Conservation (phyloP, 2,888 invertebrate genomes). For the Harpagoxenus sublaevis region DNA sequence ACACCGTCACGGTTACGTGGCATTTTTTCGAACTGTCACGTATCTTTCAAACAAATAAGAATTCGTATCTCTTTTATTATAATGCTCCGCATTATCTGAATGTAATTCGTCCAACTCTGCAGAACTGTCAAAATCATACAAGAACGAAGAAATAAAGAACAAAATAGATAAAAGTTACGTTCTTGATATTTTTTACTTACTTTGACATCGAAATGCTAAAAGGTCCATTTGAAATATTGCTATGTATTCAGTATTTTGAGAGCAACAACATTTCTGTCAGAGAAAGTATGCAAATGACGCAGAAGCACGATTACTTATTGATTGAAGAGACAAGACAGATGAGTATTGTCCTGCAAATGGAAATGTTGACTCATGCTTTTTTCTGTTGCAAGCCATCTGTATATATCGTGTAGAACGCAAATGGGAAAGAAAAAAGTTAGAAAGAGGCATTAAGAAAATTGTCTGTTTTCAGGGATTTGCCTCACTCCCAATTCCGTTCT, state of each 20-base stretch:
- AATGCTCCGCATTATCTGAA: background rate
- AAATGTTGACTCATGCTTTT: conserved; percentile 5
- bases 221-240: background rate
- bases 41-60: background rate
- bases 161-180: background rate
- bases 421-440: conserved; percentile 22
- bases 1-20: conserved; percentile 15
- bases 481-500: conserved; percentile 1
- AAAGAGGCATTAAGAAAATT: conserved; percentile 43
- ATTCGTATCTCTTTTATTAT: background rate
- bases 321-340: conserved; percentile 2
- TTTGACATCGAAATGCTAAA: background rate
- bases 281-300: background rate
- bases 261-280: background rate
- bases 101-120: background rate
- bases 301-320: conserved; percentile 22
- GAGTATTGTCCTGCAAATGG: background rate
- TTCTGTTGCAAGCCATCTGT: background rate
- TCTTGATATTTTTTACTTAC: background rate
- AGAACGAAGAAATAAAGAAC: background rate
- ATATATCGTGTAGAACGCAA: conserved; percentile 11
- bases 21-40: conserved; percentile 10
- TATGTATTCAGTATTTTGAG: conserved; percentile 15
- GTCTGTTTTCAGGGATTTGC: conserved; percentile 22
- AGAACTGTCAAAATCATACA: conserved; percentile 12